A percentile compares a stretch with the other conserved stretches of the same genome.
Conservation (phyloP, 53 echinoderm and acorn worm genomes). For the Patiria pectinifera region DNA sequence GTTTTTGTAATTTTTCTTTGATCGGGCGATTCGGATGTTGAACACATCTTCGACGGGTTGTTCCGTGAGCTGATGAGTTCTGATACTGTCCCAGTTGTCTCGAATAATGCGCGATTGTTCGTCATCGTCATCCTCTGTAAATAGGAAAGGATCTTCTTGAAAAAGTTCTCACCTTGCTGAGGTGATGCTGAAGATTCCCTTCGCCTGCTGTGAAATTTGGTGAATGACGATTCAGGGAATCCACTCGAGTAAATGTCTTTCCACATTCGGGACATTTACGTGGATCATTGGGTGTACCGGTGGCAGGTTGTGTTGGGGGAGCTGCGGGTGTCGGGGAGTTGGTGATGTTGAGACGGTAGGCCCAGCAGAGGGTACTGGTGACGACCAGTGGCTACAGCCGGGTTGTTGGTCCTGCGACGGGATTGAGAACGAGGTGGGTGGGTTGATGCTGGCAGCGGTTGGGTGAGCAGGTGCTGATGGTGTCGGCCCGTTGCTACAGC, state of each 20-base stretch:
- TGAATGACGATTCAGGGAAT: not conserved
- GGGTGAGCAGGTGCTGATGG: too few species aligned
- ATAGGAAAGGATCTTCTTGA: not conserved
- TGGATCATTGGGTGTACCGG: not conserved
- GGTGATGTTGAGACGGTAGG: too few species aligned
- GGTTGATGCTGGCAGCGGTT: too few species aligned
- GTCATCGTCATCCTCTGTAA: not conserved
- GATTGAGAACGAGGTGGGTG: too few species aligned
- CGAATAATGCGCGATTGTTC: not conserved
- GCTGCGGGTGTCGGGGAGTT: not conserved
- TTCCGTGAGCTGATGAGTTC: not conserved
- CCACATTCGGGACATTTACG: not conserved
- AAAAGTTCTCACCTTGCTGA: not conserved
- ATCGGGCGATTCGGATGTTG: slow-evolving; percentile 16
- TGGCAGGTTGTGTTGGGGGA: not conserved
- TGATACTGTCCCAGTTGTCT: not conserved
- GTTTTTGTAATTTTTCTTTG: not conserved
- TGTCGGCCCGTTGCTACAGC: too few species aligned
- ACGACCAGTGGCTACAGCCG: too few species aligned
- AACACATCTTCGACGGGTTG: slow-evolving; percentile 14
- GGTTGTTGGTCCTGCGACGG: too few species aligned
- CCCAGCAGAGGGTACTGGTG: too few species aligned
- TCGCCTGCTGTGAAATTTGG: not conserved
- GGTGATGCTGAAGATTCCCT: not conserved
- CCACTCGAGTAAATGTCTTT: not conserved